Percentiles rank a stretch among this genome's conserved stretches.
phyloP scores from a whole-genome alignment of 2,797 vertebrate genomes.

The Centroberyx gerrardi region DNA sequence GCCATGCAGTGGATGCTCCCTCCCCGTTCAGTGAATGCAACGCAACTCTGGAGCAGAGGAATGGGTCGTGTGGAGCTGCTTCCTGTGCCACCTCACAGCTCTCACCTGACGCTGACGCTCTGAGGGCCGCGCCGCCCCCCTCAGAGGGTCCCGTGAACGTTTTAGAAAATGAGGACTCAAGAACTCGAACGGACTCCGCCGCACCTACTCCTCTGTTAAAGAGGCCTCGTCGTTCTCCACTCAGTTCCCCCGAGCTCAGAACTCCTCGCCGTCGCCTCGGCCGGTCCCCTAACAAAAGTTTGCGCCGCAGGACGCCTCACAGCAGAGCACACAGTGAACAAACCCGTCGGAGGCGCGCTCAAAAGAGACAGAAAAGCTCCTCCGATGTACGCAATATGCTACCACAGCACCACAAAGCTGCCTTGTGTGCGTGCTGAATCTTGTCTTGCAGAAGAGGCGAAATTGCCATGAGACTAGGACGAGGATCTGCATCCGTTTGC shows the following conservation, averaged over 20 bases:
- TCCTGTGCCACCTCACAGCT: conserved; percentile 67
- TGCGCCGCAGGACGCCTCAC: conserved; percentile 37
- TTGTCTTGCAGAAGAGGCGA: conserved; percentile 1
- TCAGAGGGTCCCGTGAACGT: conserved; percentile 38
- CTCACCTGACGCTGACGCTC: conserved; percentile 48
- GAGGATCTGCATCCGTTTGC: conserved; percentile 40
- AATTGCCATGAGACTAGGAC: neutral
- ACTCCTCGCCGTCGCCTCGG: conserved; percentile 21
- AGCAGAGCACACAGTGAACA: conserved; percentile 50
- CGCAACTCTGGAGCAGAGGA: conserved; percentile 70
- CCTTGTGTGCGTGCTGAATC: conserved; percentile 79
- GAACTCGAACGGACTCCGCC: conserved; percentile 56
- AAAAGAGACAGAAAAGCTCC: conserved; percentile 57
- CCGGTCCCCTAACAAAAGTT: conserved; percentile 45
- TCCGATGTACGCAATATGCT: conserved; percentile 64
- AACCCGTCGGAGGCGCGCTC: conserved; percentile 33
- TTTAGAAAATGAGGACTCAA: conserved; percentile 73
- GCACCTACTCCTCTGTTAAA: conserved; percentile 49
- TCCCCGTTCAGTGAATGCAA: conserved; percentile 59
- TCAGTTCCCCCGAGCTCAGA: conserved; percentile 24
- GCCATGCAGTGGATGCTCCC: conserved; percentile 51
- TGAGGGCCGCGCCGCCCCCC: conserved; percentile 43
- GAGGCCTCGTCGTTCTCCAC: conserved; percentile 58
- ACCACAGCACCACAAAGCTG: conserved; percentile 67
- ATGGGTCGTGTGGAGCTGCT: conserved; percentile 71